phyloP scores from a whole-genome alignment of 2,797 vertebrate genomes.

The Falco biarmicus region DNA sequence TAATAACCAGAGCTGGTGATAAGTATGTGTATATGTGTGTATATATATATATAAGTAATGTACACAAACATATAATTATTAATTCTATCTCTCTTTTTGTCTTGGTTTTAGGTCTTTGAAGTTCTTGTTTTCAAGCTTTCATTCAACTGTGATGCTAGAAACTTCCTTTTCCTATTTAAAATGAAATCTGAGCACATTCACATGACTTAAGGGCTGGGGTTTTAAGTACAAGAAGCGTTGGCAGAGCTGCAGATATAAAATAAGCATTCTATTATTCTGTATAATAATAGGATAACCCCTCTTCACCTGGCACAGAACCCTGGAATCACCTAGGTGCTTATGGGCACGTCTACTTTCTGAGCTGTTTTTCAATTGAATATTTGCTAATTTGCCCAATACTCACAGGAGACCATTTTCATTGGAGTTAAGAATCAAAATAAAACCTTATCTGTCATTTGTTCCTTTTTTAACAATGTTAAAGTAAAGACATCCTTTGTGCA shows the following conservation, averaged over 20 bases:
- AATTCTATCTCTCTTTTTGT: neutral
- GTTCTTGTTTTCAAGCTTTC: neutral
- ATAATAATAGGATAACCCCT: neutral
- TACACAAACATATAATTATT: neutral
- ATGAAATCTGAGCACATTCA: neutral
- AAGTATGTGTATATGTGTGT: neutral
- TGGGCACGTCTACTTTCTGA: neutral
- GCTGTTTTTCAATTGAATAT: slow-evolving; percentile 1
- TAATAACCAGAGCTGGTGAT: neutral
- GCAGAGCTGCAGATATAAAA: slow-evolving; percentile 9
- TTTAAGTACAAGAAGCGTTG: slow-evolving; percentile 4
- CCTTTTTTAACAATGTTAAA: neutral
- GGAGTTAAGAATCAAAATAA: neutral
- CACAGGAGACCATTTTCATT: neutral
- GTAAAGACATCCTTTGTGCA: neutral
- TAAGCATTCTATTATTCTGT: slow-evolving; percentile 11
- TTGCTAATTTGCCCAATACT: slow-evolving; percentile 28
- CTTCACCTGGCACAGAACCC: slow-evolving; percentile 3
- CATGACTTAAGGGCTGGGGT: neutral
- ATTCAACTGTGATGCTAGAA: neutral
- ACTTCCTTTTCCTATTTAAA: neutral
- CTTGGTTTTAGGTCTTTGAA: neutral
- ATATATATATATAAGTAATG: neutral
- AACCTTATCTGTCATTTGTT: neutral
- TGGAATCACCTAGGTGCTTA: neutral